Conservation (phyloP, 37 sponge, comb jelly and placozoan genomes). For the Hormiphora californensis region DNA sequence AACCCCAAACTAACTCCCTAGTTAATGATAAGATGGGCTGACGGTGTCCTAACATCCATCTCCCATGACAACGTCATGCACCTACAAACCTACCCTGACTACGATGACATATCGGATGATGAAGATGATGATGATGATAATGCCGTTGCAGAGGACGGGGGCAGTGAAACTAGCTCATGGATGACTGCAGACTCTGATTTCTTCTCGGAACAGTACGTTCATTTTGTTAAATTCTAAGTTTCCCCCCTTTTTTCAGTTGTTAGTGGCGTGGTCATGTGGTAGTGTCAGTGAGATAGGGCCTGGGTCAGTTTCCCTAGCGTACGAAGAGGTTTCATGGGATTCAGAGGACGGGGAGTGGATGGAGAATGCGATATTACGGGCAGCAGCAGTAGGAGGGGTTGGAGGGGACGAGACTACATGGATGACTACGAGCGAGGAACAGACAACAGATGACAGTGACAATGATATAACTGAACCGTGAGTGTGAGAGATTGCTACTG, state of each 20-base stretch:
- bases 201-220: background rate
- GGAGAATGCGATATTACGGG: too few species aligned
- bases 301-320: background rate
- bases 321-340: conserved; percentile 1
- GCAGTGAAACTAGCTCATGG: conserved; percentile 34
- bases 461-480: too few species aligned
- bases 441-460: conserved; percentile 17
- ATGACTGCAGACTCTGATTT: conserved; percentile 30
- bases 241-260: background rate
- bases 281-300: background rate
- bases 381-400: background rate
- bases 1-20: too few species aligned
- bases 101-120: conserved; percentile 44
- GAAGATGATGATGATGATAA: conserved; percentile 31
- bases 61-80: conserved; percentile 26
- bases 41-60: conserved; percentile 18
- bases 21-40: conserved; percentile 25
- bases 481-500: too few species aligned
- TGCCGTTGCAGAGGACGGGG: conserved; percentile 47
- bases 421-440: background rate
- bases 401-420: too few species aligned
- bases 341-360: too few species aligned
- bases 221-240: background rate
- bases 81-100: conserved; percentile 8
- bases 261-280: background rate